A percentile compares a stretch with the other conserved stretches of the same genome.
These are phyloP conservation scores for Zosterops pallidus DNA, from an alignment of 2,113 vertebrate species.

Conservation along the genomic window DNA sequence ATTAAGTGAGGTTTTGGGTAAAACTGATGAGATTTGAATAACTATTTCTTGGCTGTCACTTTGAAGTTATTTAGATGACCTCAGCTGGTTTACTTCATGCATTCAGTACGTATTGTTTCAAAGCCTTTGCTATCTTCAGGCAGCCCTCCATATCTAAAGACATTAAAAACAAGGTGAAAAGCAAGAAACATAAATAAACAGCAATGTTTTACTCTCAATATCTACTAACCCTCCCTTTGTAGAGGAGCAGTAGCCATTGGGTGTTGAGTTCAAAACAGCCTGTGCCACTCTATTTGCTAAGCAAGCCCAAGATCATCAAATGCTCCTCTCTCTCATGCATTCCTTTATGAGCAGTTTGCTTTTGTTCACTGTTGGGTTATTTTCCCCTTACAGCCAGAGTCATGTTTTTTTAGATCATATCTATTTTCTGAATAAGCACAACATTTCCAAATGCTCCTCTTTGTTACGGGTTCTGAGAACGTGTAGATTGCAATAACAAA, in stretches of 20 bases:
- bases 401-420: constrained; percentile 13
- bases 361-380: constrained; percentile 11
- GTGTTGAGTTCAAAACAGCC: not conserved
- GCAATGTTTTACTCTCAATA: not conserved
- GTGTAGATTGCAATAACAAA: not conserved
- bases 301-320: not conserved
- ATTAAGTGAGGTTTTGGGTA: not conserved
- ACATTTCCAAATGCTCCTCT: not conserved
- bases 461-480: not conserved
- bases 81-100: not conserved
- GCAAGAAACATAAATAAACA: not conserved
- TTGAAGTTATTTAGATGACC: not conserved
- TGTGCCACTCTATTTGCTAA: not conserved
- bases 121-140: not conserved
- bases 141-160: not conserved
- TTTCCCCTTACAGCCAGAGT: not conserved
- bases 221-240: not conserved
- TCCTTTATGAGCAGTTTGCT: constrained; percentile 7
- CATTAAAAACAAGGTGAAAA: not conserved
- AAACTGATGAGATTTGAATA: not conserved
- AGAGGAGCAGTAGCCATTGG: not conserved
- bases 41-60: not conserved
- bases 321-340: not conserved
- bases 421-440: constrained; percentile 7
- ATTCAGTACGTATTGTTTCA: not conserved